Evolutionary conservation across 2,888 invertebrate species (phyloP).

Genomic region (Apantesis nais): DNA sequence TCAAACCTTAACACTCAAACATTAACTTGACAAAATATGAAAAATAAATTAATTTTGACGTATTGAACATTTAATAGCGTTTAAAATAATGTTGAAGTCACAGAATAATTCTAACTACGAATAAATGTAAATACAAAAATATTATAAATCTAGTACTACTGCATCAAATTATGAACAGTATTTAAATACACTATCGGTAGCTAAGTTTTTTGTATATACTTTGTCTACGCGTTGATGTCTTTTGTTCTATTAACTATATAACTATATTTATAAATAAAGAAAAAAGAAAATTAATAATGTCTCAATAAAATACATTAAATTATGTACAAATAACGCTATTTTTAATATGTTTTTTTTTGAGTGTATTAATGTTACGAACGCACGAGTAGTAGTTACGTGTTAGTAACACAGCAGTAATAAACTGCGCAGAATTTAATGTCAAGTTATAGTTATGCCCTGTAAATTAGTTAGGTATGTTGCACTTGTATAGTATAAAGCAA

Average conservation of each 20-base stretch:
- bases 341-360: not conserved
- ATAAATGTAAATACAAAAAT: not conserved
- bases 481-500: not conserved
- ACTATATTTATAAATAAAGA: not conserved
- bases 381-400: not conserved
- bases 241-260: conserved; percentile 56
- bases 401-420: not conserved
- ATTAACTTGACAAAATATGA: not conserved
- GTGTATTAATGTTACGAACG: not conserved
- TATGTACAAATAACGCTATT: not conserved
- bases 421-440: not conserved
- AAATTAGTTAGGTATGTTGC: not conserved
- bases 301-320: not conserved
- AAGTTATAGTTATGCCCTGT: not conserved
- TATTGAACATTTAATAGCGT: not conserved
- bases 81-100: not conserved
- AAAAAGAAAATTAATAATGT: not conserved
- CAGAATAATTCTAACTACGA: not conserved
- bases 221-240: conserved; percentile 74
- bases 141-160: not conserved
- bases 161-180: not conserved
- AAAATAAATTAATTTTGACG: not conserved
- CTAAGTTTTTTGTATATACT: not conserved
- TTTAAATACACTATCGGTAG: not conserved
- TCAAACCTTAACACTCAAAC: too few relatives aligned